Percentiles rank a stretch among this genome's conserved stretches.
These are phyloP conservation scores for Aphidius gifuensis DNA, from an alignment of 1,140 invertebrate species.

Conservation along the genomic window DNA sequence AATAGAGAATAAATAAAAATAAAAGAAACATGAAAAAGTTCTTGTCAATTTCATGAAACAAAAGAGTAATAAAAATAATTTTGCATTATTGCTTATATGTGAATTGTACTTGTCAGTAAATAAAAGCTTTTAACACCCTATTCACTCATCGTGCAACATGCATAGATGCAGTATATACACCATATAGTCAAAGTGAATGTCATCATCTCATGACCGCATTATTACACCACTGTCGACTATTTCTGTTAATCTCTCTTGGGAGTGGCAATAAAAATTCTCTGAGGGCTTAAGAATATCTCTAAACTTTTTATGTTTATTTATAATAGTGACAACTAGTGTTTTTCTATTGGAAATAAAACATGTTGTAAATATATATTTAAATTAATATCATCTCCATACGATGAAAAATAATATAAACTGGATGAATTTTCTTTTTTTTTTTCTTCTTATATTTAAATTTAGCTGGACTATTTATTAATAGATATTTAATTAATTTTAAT, in stretches of 20 bases:
- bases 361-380: no score
- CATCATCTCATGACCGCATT: neutral
- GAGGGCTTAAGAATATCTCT: neutral
- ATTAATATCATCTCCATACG: no score
- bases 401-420: neutral
- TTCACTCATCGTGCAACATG: neutral
- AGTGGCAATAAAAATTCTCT: conserved; percentile 23
- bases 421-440: conserved; percentile 6
- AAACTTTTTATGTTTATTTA: neutral
- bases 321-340: no score
- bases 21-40: neutral
- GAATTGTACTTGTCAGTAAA: conserved; percentile 21
- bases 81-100: neutral
- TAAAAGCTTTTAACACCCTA: conserved; percentile 40
- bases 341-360: no score
- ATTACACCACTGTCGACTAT: conserved; percentile 13
- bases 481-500: no score
- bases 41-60: no score
- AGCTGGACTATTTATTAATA: no score
- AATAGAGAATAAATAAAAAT: no score
- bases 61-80: no score
- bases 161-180: no score
- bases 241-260: conserved; percentile 17
- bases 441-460: no score
- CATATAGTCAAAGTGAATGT: neutral